phyloP scores from a whole-genome alignment of 1,140 invertebrate genomes.

The Pentalonia nigronervosa region DNA sequence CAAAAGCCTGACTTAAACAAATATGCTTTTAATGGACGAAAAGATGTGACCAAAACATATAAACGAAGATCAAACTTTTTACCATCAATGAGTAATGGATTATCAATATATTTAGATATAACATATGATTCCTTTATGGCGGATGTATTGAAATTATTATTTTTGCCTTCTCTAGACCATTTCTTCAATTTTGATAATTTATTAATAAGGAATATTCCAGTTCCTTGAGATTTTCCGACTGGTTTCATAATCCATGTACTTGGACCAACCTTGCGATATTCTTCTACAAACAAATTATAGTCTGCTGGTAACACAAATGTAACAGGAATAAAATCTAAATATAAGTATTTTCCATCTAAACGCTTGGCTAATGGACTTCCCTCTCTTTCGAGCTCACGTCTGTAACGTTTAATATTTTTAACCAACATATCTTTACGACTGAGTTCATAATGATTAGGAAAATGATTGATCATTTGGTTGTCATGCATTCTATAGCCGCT shows the following conservation, averaged over 20 bases:
- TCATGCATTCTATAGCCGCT: constrained; percentile 90
- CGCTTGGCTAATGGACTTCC: constrained; percentile 85
- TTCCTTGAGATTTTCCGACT: constrained; percentile 87
- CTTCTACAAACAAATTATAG: constrained; percentile 95
- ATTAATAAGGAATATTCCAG: constrained; percentile 87
- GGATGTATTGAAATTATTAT: constrained; percentile 78
- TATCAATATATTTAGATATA: constrained; percentile 85
- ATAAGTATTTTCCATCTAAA: constrained; percentile 73
- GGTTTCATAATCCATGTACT: constrained; percentile 98
- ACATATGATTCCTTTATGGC: constrained; percentile 87
- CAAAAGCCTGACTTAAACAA: constrained; percentile 81
- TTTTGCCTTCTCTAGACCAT: constrained; percentile 84
- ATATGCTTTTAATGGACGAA: constrained; percentile 81
- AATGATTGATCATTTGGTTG: constrained; percentile 91
- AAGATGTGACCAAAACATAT: constrained; percentile 86
- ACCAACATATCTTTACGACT: constrained; percentile 93
- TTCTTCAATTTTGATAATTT: constrained; percentile 87
- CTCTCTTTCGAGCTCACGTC: constrained; percentile 90
- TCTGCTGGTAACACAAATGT: constrained; percentile 90
- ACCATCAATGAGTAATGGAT: constrained; percentile 84
- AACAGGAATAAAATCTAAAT: constrained; percentile 89
- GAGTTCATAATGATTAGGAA: constrained; percentile 93
- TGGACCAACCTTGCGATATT: constrained; percentile 88
- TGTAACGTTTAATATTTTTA: constrained; percentile 94
- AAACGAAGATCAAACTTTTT: constrained; percentile 87